Conservation (phyloP, 2,888 invertebrate genomes). For the Temnothorax ravouxi region DNA sequence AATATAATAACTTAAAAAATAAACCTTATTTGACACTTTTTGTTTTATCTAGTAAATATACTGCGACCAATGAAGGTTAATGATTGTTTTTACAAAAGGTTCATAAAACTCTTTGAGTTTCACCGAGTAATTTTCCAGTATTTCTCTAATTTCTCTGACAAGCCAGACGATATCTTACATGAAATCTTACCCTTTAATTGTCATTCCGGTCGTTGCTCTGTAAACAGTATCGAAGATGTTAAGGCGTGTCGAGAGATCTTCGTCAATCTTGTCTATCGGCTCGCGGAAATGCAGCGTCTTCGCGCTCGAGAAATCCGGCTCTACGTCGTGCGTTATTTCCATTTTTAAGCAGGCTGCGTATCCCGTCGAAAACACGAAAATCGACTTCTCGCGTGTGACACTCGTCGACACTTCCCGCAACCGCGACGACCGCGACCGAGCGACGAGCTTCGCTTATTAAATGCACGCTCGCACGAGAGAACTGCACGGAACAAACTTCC, state of each 20-base stretch:
- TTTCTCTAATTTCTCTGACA: not conserved
- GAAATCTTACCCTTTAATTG: conserved; percentile 67
- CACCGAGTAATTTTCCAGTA: not conserved
- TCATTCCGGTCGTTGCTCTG: conserved; percentile 23
- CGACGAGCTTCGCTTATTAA: conserved; percentile 42
- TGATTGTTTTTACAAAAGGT: not conserved
- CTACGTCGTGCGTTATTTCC: conserved; percentile 51
- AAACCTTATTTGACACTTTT: not conserved
- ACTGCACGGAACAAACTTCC: conserved; percentile 42
- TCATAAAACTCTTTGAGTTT: not conserved
- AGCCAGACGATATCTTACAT: not conserved
- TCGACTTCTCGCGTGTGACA: conserved; percentile 4
- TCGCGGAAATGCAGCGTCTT: conserved; percentile 69
- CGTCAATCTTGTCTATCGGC: conserved; percentile 60
- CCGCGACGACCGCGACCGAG: conserved; percentile 23
- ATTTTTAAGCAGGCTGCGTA: conserved; percentile 22
- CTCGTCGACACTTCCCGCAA: not conserved
- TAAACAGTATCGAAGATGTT: conserved; percentile 69
- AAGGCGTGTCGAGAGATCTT: conserved; percentile 42
- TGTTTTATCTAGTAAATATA: not conserved
- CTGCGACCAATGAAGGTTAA: not conserved
- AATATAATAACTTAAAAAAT: not conserved
- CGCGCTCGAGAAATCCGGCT: conserved; percentile 72
- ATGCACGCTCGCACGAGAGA: conserved; percentile 36
- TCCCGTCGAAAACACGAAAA: conserved; percentile 34